Evolutionary conservation across 2,888 invertebrate genomes (phyloP), one percentile per base, ranked within the genome.

Genomic region (Acronicta leporina): DNA sequence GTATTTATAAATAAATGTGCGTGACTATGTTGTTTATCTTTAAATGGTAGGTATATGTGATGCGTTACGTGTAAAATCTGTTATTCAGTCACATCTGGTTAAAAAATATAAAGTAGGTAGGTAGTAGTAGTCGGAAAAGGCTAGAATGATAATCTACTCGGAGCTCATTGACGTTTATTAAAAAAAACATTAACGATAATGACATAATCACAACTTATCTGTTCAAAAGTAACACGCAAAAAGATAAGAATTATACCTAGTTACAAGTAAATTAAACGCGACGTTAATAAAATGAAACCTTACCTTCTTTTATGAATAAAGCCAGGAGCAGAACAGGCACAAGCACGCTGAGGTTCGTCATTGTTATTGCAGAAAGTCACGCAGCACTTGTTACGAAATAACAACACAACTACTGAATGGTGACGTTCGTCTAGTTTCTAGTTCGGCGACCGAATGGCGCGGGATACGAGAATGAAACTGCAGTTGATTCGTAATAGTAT

Each of bases 301-400:
- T 71, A 94, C 94, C 92, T 72, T 90, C 82, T 80, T 85, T 85
- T 20, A 92, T 85, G 69, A 92, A 91, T 58, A 91, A 71, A 40
- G 91, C 92, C 51, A 93, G 74, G 52, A 94, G 79, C n/a, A 94
- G 83, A 57, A 92, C 86, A 38, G 94, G 88, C 78, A 93, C 91
- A 62, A 93, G 74, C 45, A 92, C 65, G 44, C 87, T 80, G 33
- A 93, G 79, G 68, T 87, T 91, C 58, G 90, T 88, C 94, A 94
- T 94, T 83, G 72, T 87, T 73, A 65, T 68, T 46, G 49, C 64
- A 75, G 67, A 75, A 72, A 73, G 55, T 72, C 74, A 72, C 75
- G 81, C 72, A 77, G 67, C 75, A 74, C 81, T 76, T 68, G 69
- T 79, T 73, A 78, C 74, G 76, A 77, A 79, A 78, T 77, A 75